phyloP scores from a whole-genome alignment of 2,888 invertebrate species.

The Diploptera punctata region DNA sequence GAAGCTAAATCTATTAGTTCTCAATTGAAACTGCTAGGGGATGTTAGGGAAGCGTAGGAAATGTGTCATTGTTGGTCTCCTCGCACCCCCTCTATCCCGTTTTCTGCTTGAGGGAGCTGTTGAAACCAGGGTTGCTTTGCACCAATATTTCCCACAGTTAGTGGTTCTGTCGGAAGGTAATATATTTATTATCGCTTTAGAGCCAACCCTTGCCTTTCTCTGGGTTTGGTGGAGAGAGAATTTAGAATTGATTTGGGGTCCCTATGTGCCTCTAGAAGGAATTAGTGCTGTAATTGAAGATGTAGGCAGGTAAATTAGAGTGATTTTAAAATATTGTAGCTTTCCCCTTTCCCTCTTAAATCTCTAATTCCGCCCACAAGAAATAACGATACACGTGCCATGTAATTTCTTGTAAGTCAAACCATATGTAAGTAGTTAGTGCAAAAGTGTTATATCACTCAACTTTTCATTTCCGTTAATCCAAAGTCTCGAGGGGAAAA shows the following conservation, averaged over 20 bases:
- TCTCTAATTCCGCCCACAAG: no score
- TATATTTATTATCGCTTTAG: constrained; percentile 5
- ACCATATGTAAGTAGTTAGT: no score
- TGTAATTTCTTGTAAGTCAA: no score
- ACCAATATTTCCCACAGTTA: constrained; percentile 4
- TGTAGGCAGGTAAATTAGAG: background rate
- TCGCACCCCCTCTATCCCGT: background rate
- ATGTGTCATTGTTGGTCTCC: background rate
- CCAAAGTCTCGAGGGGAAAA: no score
- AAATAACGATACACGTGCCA: no score
- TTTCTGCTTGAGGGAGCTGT: background rate
- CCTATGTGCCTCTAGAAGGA: background rate
- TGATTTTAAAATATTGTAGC: background rate
- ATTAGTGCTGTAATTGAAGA: constrained; percentile 2
- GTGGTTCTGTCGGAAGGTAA: constrained; percentile 6
- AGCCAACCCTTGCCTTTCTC: background rate
- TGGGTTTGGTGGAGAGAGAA: background rate
- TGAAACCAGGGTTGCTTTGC: background rate
- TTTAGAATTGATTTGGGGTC: background rate
- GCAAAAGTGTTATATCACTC: no score
- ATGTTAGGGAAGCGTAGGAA: background rate
- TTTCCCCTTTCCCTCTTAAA: no score
- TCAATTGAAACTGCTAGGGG: background rate
- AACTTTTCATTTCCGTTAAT: no score
- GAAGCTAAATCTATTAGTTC: constrained; percentile 12